Evolutionary conservation across 2,797 vertebrate species (phyloP).

Genomic region (Lacerta viridis): DNA sequence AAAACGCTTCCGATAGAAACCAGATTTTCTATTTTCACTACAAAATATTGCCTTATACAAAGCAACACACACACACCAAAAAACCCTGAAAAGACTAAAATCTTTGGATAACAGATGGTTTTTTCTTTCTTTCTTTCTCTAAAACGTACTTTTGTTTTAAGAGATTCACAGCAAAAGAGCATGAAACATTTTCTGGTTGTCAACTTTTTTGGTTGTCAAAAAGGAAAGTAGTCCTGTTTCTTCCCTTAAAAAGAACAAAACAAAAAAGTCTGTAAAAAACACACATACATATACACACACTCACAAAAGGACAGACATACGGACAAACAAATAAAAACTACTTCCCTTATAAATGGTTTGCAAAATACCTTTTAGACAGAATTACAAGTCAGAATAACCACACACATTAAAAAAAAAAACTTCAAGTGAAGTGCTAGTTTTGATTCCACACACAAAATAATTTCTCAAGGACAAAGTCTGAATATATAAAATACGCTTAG

Average conservation of each 20-base stretch:
- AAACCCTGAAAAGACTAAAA: slow-evolving; percentile 95
- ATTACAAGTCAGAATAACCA: slow-evolving; percentile 82
- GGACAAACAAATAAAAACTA: slow-evolving; percentile 76
- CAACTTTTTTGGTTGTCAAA: slow-evolving; percentile 91
- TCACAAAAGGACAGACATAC: slow-evolving; percentile 28
- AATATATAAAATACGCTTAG: slow-evolving; percentile 83
- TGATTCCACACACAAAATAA: slow-evolving; percentile 73
- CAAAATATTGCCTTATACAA: slow-evolving; percentile 97
- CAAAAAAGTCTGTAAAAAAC: slow-evolving; percentile 80
- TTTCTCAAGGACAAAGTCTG: slow-evolving; percentile 79
- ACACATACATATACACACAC: slow-evolving; percentile 60
- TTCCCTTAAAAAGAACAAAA: slow-evolving; percentile 77
- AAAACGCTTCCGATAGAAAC: slow-evolving; percentile 93
- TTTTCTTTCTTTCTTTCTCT: slow-evolving; percentile 79
- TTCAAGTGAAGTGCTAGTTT: slow-evolving; percentile 88
- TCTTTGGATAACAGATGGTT: slow-evolving; percentile 95
- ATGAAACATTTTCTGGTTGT: slow-evolving; percentile 84
- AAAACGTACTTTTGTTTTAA: slow-evolving; percentile 87
- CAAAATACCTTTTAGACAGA: slow-evolving; percentile 82
- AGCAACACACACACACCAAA: slow-evolving; percentile 85
- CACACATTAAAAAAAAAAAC: slow-evolving; percentile 59
- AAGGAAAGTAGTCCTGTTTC: slow-evolving; percentile 83
- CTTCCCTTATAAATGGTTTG: slow-evolving; percentile 82
- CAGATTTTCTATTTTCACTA: slow-evolving; percentile 93
- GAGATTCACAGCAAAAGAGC: slow-evolving; percentile 87